Percentiles rank a stretch among this genome's conserved stretches.
Conservation (phyloP, 1,140 invertebrate species). For the Caligus rogercresseyi region DNA sequence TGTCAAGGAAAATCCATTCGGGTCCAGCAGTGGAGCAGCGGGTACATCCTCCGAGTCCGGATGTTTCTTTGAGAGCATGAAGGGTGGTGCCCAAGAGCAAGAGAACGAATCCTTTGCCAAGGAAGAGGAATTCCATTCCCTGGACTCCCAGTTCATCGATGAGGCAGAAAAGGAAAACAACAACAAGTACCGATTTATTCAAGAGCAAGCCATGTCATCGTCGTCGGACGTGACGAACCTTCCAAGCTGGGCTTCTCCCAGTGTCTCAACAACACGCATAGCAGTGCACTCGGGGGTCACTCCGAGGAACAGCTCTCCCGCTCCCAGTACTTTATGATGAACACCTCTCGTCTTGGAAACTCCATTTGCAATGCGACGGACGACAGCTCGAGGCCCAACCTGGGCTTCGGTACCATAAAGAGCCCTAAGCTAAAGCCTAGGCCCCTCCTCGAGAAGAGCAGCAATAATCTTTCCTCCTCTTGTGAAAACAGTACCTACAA, state of each 20-base stretch:
- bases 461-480: too few species aligned
- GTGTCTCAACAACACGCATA: background rate
- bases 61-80: background rate
- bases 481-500: background rate
- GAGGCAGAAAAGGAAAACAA: background rate
- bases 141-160: background rate
- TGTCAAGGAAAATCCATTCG: background rate
- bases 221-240: background rate
- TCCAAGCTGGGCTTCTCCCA: background rate
- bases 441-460: background rate
- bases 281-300: background rate
- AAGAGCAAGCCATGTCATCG: background rate
- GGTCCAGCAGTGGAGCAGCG: too few species aligned
- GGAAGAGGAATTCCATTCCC: background rate
- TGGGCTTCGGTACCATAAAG: background rate
- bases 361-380: background rate
- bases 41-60: background rate
- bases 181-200: background rate
- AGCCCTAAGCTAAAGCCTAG: background rate
- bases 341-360: background rate
- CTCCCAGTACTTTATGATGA: constrained; percentile 3
- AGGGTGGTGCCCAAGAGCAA: background rate
- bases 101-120: background rate
- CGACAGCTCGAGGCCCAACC: background rate
- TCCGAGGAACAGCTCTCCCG: background rate